Percentiles rank a stretch among this genome's conserved stretches.
These are phyloP conservation scores for Sebastes fasciatus DNA, from an alignment of 2,113 vertebrate genomes.

Conservation along the genomic window DNA sequence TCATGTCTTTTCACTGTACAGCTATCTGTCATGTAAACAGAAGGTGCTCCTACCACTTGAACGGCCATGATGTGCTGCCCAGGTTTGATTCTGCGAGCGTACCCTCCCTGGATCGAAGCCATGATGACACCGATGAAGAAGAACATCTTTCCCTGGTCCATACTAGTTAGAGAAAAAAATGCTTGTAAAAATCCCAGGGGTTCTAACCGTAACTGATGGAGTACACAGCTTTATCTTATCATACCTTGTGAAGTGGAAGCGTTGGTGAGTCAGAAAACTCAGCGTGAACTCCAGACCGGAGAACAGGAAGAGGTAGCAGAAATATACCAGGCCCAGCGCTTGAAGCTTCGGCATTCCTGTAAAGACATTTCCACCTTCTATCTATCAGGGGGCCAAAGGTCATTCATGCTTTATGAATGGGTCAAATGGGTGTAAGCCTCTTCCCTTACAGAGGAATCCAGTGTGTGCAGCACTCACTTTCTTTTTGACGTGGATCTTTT, in stretches of 20 bases:
- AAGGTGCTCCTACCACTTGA: slow-evolving; percentile 84
- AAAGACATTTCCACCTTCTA: slow-evolving; percentile 12
- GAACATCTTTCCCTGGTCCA: slow-evolving; percentile 99
- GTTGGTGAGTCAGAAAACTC: slow-evolving; percentile 95
- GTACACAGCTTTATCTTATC: not conserved
- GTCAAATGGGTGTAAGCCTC: not conserved
- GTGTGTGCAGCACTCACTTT: slow-evolving; percentile 76
- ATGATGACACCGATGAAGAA: slow-evolving; percentile 97
- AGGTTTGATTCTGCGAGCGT: slow-evolving; percentile 91
- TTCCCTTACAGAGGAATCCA: not conserved
- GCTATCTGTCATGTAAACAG: not conserved
- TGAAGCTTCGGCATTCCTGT: slow-evolving; percentile 88
- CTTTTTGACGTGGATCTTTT: slow-evolving; percentile 81
- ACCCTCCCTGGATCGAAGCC: slow-evolving; percentile 94
- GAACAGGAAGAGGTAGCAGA: slow-evolving; percentile 96
- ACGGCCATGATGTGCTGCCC: slow-evolving; percentile 89
- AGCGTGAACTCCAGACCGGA: slow-evolving; percentile 95
- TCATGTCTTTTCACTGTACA: not conserved
- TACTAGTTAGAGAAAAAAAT: slow-evolving; percentile 80
- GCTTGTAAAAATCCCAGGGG: not conserved
- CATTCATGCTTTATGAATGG: not conserved
- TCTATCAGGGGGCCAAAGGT: slow-evolving; percentile 2
- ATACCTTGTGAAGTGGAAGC: slow-evolving; percentile 95
- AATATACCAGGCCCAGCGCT: slow-evolving; percentile 90
- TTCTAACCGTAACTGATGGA: not conserved